Base-by-base conservation (phyloP, 1,140 invertebrate species). In the Palaemon carinicauda region DNA sequence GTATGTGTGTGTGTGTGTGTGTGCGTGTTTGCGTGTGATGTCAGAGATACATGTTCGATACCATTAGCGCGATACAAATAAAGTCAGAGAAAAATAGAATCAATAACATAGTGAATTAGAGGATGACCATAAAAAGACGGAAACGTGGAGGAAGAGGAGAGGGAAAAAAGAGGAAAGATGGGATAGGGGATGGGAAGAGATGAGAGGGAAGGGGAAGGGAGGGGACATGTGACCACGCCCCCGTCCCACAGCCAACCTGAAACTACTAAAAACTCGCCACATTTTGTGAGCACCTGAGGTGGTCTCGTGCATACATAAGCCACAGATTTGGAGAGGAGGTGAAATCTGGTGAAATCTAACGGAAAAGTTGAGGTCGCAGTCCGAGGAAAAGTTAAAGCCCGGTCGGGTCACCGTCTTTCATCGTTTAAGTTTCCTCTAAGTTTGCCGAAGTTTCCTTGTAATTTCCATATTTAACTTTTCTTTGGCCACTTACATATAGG, bases 391-490 rank as follows among this genome's bases (percentile, higher is more conserved):
- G 80, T 89, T 69, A 80, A 79, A 75, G 69, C 82, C 33, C 50
- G 71, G 53, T 54, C 50, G 69, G 78, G 78, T 87, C 85, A 87
- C 65, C 88, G 88, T 89, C 88, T 87, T 85, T 89, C 88, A 89
- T 89, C 88, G 88, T 89, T 89, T 87, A 89, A 89, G 88, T 89
- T 87, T 89, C 84, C 88, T 87, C 79, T 69, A 87, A 89, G 88
- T 89, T 89, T 87, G 88, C 53, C 83, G 80, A 87, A 89, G 88
- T 89, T 89, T 89, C 88, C 88, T 87, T 89, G 88, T 89, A 89
- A 89, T 89, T 89, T 89, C 88, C 88, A 89, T 89, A 89, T 89
- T 89, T 89, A 89, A 89, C 88, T 89, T 89, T 89, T 89, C 88
- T 87, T 87, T 80, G 85, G 88, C 83, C 84, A 82, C 84, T 87